phyloP scores from a whole-genome alignment of 2,113 vertebrate genomes.

The Gambusia affinis region DNA sequence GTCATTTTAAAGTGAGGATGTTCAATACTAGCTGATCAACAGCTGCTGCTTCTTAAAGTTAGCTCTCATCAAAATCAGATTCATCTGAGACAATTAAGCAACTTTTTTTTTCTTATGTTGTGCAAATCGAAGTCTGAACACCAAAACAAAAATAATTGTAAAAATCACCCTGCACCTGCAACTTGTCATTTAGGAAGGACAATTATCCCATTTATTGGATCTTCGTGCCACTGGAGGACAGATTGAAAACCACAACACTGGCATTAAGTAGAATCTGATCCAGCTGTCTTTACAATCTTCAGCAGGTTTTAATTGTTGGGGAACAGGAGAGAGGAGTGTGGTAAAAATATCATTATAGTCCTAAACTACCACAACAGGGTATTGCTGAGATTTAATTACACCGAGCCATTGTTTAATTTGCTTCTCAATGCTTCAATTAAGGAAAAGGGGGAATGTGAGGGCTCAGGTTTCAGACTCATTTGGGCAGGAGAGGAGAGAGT shows the following conservation, averaged over 20 bases:
- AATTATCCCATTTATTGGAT: constrained; percentile 80
- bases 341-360: constrained; percentile 81
- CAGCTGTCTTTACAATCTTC: constrained; percentile 71
- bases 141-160: constrained; percentile 67
- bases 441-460: constrained; percentile 54
- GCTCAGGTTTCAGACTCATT: constrained; percentile 73
- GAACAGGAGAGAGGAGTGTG: constrained; percentile 68
- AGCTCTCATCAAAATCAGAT: background rate
- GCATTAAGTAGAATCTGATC: constrained; percentile 77
- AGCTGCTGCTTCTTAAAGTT: background rate
- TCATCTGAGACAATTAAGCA: constrained; percentile 29
- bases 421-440: constrained; percentile 74
- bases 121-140: constrained; percentile 54
- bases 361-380: constrained; percentile 77
- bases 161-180: constrained; percentile 75
- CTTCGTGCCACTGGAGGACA: constrained; percentile 69
- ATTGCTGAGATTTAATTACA: constrained; percentile 82
- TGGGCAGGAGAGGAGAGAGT: constrained; percentile 48
- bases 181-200: constrained; percentile 69
- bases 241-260: constrained; percentile 60
- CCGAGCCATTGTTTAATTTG: constrained; percentile 79
- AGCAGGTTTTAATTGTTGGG: constrained; percentile 81
- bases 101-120: constrained; percentile 31
- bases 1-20: background rate
- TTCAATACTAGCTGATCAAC: no score